Percentiles rank a stretch among this genome's conserved stretches.
phyloP scores from a whole-genome alignment of 2,888 invertebrate species.

The Thera britannica region DNA sequence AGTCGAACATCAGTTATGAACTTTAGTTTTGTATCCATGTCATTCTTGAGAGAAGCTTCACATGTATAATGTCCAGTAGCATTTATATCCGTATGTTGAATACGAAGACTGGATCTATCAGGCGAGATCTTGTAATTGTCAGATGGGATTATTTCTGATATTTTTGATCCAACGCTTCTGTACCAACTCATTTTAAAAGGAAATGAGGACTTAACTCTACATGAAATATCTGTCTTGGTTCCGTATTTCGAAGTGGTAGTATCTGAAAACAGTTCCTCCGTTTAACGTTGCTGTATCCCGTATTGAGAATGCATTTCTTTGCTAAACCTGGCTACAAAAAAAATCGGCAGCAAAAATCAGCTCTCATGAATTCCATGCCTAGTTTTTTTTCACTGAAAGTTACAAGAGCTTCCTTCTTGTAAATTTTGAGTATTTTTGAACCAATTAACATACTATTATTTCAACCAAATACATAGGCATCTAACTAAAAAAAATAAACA shows the following conservation, averaged over 20 bases:
- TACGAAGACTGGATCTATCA: conserved; percentile 28
- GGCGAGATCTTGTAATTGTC: conserved; percentile 26
- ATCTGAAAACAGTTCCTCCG: conserved; percentile 14
- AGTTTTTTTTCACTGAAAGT: too few species aligned
- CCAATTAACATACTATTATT: too few species aligned
- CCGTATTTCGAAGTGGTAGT: conserved; percentile 22
- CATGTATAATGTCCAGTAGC: conserved; percentile 36
- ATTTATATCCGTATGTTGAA: conserved; percentile 29
- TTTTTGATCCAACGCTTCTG: conserved; percentile 3
- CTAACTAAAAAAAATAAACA: too few species aligned
- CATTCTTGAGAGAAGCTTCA: conserved; percentile 23
- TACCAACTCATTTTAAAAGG: conserved; percentile 35
- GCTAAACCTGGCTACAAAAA: too few species aligned
- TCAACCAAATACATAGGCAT: too few species aligned
- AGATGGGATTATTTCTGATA: conserved; percentile 16
- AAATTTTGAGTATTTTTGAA: too few species aligned
- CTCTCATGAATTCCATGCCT: too few species aligned
- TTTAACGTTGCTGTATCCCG: not conserved
- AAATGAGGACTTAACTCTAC: conserved; percentile 30
- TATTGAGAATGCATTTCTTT: too few species aligned
- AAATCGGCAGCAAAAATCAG: too few species aligned
- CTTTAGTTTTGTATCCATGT: conserved; percentile 11
- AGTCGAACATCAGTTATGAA: conserved; percentile 25
- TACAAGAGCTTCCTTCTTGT: too few species aligned
- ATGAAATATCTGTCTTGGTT: conserved; percentile 20